A percentile compares a stretch with the other conserved stretches of the same genome.
These are phyloP conservation scores for Caenorhabditis sp. DNA, from an alignment of 2,888 invertebrate species.

Conservation along the genomic window DNA sequence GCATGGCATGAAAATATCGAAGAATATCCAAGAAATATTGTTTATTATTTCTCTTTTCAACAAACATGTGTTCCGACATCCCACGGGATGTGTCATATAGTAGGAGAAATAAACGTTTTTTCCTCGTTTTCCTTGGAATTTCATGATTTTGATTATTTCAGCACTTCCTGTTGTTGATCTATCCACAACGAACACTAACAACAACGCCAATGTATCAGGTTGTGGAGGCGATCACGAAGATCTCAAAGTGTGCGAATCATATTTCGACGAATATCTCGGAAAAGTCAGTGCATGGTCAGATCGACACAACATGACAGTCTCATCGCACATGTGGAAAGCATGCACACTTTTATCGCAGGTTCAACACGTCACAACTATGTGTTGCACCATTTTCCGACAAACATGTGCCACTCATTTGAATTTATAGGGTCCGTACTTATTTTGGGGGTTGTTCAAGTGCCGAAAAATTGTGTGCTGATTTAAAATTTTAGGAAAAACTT, in stretches of 20 bases:
- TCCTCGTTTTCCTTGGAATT: too few relatives aligned
- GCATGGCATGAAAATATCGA: too few relatives aligned
- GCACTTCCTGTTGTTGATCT: not conserved
- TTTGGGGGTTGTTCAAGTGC: too few relatives aligned
- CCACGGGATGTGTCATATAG: too few relatives aligned
- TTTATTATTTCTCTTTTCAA: too few relatives aligned
- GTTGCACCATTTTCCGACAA: conserved; percentile 52
- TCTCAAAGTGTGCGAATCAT: conserved; percentile 52
- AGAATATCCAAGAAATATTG: too few relatives aligned
- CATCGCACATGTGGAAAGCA: conserved; percentile 55
- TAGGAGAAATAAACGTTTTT: too few relatives aligned
- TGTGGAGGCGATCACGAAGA: conserved; percentile 48
- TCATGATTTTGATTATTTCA: not conserved
- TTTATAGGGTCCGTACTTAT: not conserved
- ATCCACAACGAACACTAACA: not conserved
- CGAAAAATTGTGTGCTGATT: too few relatives aligned
- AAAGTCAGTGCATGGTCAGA: conserved; percentile 55
- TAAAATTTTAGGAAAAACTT: too few relatives aligned
- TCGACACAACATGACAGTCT: conserved; percentile 45
- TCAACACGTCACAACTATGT: conserved; percentile 57
- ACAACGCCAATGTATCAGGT: conserved; percentile 13
- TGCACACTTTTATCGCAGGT: conserved; percentile 55
- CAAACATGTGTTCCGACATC: too few relatives aligned
- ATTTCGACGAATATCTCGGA: conserved; percentile 54
- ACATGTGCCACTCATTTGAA: conserved; percentile 38